Evolutionary conservation across 2,888 invertebrate genomes (phyloP).

Genomic region (Luffia ferchaultella): DNA sequence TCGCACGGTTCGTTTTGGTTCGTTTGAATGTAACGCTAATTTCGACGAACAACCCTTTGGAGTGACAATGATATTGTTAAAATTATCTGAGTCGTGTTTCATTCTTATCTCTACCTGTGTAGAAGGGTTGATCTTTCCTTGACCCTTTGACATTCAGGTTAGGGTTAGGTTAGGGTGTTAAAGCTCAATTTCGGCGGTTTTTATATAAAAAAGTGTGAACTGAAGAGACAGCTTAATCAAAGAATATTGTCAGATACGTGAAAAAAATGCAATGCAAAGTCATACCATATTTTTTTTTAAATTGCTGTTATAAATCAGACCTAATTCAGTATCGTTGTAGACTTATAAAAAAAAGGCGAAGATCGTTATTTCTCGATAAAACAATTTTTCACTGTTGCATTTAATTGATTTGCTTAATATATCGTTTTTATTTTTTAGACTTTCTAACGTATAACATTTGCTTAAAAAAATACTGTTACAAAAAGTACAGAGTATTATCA

Average conservation of each 20-base stretch:
- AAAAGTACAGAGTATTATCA: no score
- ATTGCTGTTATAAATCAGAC: no score
- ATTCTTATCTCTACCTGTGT: conserved; percentile 40
- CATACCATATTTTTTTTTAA: no score
- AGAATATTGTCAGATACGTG: background rate
- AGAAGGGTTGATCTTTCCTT: conserved; percentile 42
- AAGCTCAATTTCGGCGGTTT: conserved; percentile 16
- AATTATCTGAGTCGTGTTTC: conserved; percentile 34
- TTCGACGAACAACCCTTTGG: conserved; percentile 44
- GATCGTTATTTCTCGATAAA: no score
- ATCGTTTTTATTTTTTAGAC: no score
- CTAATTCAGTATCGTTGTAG: no score
- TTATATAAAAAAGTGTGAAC: conserved; percentile 31
- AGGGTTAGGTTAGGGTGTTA: conserved; percentile 19
- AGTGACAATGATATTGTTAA: conserved; percentile 30
- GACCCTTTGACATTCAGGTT: conserved; percentile 38
- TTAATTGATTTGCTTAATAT: no score
- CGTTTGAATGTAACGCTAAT: conserved; percentile 57
- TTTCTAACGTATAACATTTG: no score
- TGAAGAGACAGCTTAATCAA: background rate
- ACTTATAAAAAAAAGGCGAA: no score
- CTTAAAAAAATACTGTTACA: no score
- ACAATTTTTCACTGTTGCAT: no score
- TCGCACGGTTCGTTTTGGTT: conserved; percentile 57
- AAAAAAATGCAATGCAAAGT: background rate